Conservation (phyloP, 2,888 invertebrate species). For the Machimus atricapillus region DNA sequence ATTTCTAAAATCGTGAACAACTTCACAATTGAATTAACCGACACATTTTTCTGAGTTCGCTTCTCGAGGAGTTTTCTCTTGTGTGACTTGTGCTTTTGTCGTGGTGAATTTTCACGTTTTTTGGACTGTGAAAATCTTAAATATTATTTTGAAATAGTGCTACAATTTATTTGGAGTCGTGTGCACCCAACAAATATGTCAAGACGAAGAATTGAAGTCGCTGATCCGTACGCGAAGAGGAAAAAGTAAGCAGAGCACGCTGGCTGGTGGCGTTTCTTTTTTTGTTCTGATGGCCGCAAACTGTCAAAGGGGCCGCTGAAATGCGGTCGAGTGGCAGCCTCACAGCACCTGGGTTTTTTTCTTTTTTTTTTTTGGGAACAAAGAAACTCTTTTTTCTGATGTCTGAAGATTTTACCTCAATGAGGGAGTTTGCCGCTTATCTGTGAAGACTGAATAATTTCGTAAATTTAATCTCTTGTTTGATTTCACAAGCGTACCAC, state of each 20-base stretch:
- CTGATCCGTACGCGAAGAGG: conserved; percentile 82
- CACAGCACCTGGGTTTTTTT: background rate
- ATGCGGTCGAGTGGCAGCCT: background rate
- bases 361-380: background rate
- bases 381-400: background rate
- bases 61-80: background rate
- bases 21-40: background rate
- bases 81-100: background rate
- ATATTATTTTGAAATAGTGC: background rate
- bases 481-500: background rate
- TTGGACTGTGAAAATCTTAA: background rate
- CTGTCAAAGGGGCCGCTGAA: background rate
- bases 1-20: background rate
- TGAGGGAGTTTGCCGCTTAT: background rate
- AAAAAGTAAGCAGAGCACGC: conserved; percentile 68
- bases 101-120: background rate
- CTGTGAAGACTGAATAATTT: background rate
- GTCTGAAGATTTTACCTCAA: background rate
- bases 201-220: conserved; percentile 84
- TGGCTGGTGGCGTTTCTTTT: background rate
- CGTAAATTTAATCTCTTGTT: background rate
- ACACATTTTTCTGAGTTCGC: conserved; percentile 24
- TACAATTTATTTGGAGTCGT: background rate
- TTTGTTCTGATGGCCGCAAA: background rate
- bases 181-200: conserved; percentile 67